Evolutionary conservation across 2,888 invertebrate species (phyloP), one percentile per base, ranked within the genome.

Genomic region (Scaptomyza cyrtandrae): DNA sequence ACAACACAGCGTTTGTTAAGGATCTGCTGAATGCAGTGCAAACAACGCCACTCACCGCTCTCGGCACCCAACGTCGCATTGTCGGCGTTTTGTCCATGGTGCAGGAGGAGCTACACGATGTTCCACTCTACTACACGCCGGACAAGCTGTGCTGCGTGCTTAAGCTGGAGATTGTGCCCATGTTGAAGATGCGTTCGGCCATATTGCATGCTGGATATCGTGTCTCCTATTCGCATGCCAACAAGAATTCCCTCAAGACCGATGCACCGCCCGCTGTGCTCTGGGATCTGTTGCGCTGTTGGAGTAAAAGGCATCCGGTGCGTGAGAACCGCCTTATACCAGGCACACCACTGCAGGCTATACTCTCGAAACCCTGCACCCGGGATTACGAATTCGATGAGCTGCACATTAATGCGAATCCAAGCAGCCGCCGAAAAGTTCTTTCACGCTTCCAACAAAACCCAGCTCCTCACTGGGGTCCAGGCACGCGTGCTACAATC

Each of bases 221-320:
- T 81, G 98, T 99, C 3, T 99, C 99, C 0, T 95, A 95, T 85
- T 98, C 99, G 0, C 99, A 99, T 93, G 96, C 97, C 60, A 94
- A 95, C 72, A 96, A 96, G 89, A 95, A 95, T 75, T 98, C 98
- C 0, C 93, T 99, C 24, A 99, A 99, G 93, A 99, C 99, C 0
- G 93, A 97, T 90, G 99, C 99, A 3, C 98, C 99, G 0, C 92
- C 95, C 41, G 92, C 93, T 1, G 93, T 98, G 10, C 89, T 99
- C 16, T 99, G 99, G 99, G 98, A 99, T 91, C 95, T 99, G 59
- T 93, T 99, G 80, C 93, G 98, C 67, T 94, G 94, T 48, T 98
- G 98, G 97, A 95, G 94, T 78, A 93, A 94, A 74, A 89, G 92
- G 0, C 94, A 96, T 91, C 96, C 96, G 0, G 94, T 94, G 4